Base-by-base conservation (phyloP, 2,797 vertebrate genomes). In the Acridotheres tristis region DNA sequence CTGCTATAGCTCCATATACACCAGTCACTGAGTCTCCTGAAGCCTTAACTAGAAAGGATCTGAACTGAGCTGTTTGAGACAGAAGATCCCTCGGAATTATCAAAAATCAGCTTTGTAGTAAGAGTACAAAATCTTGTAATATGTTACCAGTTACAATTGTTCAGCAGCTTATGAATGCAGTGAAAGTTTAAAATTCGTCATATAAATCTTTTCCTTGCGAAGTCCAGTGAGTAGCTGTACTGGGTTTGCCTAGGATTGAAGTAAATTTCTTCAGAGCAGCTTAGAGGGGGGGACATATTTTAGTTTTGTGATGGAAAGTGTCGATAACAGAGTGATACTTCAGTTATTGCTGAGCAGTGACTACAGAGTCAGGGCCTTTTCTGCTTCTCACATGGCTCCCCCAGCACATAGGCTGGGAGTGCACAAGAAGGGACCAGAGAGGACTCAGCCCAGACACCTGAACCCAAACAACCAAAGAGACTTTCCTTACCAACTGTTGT, bases 361-460 rank as follows among this genome's bases (percentile, higher is more conserved):
- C 47, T 34, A 57, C 4, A 51, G 47, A 43, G n/a, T 5, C n/a
- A 72, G 15, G 16, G 50, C 9, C 21, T 45, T 54, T 71, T 45
- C 32, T 72, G 32, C 43, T 40, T 47, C 62, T 83, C 34, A n/a
- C 27, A 3, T 9, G 1, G 20, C 58, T 54, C 20, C 2, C 3
- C 20, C 59, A 72, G 32, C 2, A 15, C 11, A 1, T 0, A 13
- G 34, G 38, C 73, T 57, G 29, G 5, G 13, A 2, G 3, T 9
- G 36, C 50, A 72, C 38, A n/a, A 58, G 48, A 29, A 75, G 8
- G 20, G 18, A 62, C 21, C 69, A 54, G 38, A 85, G 15, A 13
- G 21, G 29, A 45, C 48, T 36, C 15, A 67, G 32, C 22, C 6
- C 3, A 13, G 16, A 67, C 43, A 75, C 50, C 26, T 63, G 54